A percentile compares a stretch with the other conserved stretches of the same genome.
These are phyloP conservation scores for Pangasius mekongensis DNA, from an alignment of 2,797 vertebrate species.

Conservation along the genomic window DNA sequence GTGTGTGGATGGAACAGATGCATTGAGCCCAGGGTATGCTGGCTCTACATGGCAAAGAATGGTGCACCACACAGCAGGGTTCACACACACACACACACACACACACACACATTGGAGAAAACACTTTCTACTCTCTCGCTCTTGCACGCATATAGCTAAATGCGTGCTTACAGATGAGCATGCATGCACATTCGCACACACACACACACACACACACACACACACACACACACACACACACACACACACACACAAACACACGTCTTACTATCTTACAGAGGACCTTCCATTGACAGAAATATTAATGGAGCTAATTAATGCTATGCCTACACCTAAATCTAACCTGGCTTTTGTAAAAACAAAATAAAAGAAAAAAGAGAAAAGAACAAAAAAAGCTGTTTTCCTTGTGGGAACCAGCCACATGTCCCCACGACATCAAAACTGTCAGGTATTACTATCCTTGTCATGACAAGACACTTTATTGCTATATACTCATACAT, in stretches of 20 bases:
- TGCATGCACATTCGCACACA: neutral
- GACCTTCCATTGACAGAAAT: neutral
- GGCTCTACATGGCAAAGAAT: constrained; percentile 56
- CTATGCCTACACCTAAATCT: neutral
- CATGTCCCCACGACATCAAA: neutral
- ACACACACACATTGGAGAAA: constrained; percentile 23
- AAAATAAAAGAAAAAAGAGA: neutral
- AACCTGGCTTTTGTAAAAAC: neutral
- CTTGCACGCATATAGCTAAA: neutral
- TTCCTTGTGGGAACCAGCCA: neutral
- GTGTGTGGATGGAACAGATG: constrained; percentile 58
- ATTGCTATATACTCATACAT: neutral
- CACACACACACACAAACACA: neutral
- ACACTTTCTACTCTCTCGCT: neutral
- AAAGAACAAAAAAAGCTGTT: neutral
- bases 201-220: neutral
- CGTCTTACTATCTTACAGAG: neutral
- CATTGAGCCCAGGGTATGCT: constrained; percentile 63
- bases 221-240: neutral
- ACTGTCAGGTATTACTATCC: neutral
- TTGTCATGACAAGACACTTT: neutral
- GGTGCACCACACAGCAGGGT: constrained; percentile 56
- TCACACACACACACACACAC: constrained; percentile 39
- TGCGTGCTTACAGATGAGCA: constrained; percentile 14
- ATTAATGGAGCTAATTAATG: neutral